Conservation (phyloP, 2,113 vertebrate species). For the Gopherus evgoodei region DNA sequence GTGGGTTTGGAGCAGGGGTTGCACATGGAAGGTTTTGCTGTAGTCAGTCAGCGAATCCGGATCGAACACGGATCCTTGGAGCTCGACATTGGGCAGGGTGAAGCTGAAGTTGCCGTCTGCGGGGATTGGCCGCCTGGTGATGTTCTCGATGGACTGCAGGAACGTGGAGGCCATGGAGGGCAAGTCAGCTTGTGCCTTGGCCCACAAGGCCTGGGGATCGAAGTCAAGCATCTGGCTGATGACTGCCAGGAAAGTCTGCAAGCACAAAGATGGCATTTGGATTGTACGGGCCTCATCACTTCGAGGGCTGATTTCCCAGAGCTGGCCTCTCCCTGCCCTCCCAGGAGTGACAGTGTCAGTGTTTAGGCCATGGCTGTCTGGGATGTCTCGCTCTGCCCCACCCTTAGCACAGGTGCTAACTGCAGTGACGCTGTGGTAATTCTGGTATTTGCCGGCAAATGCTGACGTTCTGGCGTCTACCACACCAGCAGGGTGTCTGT, state of each 20-base stretch:
- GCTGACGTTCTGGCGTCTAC: too few relatives aligned
- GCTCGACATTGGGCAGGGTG: slow-evolving; percentile 12
- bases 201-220: slow-evolving; percentile 49
- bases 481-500: too few relatives aligned
- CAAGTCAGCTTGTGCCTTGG: background rate
- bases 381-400: too few relatives aligned
- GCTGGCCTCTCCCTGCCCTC: too few relatives aligned
- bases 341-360: too few relatives aligned
- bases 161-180: slow-evolving; percentile 6
- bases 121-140: slow-evolving; percentile 13
- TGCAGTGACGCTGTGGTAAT: too few relatives aligned
- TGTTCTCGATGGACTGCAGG: slow-evolving; percentile 59
- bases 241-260: slow-evolving; percentile 54
- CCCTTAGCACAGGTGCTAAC: too few relatives aligned
- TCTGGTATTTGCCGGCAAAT: too few relatives aligned
- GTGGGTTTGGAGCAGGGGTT: background rate
- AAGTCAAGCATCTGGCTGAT: slow-evolving; percentile 57
- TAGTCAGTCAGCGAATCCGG: background rate
- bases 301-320: too few relatives aligned
- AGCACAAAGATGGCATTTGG: background rate
- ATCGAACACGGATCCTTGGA: slow-evolving; percentile 3
- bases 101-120: slow-evolving; percentile 9
- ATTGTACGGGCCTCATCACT: too few relatives aligned
- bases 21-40: slow-evolving; percentile 26
- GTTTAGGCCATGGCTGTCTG: too few relatives aligned